Evolutionary conservation across 2,888 invertebrate genomes (phyloP).

Genomic region (Aleiodes testaceus): DNA sequence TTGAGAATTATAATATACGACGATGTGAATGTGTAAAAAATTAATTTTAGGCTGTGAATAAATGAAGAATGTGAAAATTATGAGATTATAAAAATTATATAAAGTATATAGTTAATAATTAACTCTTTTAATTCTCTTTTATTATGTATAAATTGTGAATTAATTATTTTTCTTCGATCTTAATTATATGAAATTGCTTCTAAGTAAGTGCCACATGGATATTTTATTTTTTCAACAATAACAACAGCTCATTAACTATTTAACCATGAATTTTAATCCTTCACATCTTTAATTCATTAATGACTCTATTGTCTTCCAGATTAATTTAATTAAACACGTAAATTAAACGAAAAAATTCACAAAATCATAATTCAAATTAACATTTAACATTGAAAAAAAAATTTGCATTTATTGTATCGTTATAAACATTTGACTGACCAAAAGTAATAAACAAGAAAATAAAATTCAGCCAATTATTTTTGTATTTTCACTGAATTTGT

Average conservation of each 20-base stretch:
- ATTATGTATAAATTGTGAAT: not conserved
- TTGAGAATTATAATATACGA: not conserved
- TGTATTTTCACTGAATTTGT: conserved; percentile 12
- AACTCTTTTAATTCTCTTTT: not conserved
- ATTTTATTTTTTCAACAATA: not conserved
- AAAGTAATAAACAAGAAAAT: conserved; percentile 28
- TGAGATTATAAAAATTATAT: conserved; percentile 9
- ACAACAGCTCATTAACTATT: conserved; percentile 2
- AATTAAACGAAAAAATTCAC: too few species aligned
- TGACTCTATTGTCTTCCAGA: conserved; percentile 13
- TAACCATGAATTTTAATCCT: conserved; percentile 5
- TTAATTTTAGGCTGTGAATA: conserved; percentile 34
- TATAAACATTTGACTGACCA: conserved; percentile 40
- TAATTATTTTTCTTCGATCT: conserved; percentile 6
- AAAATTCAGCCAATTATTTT: not conserved
- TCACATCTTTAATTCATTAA: not conserved
- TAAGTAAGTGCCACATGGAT: not conserved
- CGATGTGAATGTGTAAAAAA: conserved; percentile 21
- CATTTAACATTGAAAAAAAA: not conserved
- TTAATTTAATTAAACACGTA: not conserved
- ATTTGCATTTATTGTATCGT: not conserved
- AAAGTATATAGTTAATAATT: not conserved
- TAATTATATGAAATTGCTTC: not conserved
- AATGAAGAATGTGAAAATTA: conserved; percentile 12
- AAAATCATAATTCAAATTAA: too few species aligned